A percentile compares a stretch with the other conserved stretches of the same genome.
Evolutionary conservation across 2,797 vertebrate genomes (phyloP).

Genomic region (Periparus ater): DNA sequence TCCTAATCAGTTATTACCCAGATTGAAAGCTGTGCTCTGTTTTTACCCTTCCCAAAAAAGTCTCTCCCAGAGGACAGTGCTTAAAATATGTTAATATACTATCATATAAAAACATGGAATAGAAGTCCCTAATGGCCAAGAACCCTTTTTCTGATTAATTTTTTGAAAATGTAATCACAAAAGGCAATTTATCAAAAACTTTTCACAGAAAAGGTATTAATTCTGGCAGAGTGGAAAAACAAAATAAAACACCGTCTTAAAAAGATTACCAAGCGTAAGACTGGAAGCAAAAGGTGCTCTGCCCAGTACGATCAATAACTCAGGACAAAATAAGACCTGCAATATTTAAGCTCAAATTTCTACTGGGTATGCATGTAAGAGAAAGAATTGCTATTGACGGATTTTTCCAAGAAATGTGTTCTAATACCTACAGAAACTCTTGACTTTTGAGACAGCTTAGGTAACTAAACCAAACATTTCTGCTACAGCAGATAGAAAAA

Average conservation of each 20-base stretch:
- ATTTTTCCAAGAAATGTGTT: neutral
- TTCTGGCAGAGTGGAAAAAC: neutral
- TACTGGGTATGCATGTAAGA: neutral
- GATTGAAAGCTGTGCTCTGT: neutral
- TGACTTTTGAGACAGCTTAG: neutral
- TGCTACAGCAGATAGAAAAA: neutral
- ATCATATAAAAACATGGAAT: neutral
- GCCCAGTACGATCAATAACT: neutral
- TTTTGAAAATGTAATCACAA: neutral
- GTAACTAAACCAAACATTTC: neutral
- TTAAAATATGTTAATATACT: neutral
- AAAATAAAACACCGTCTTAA: neutral
- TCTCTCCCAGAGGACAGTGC: neutral
- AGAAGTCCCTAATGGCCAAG: neutral
- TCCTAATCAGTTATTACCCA: neutral
- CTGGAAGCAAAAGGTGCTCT: neutral
- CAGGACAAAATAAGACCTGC: neutral
- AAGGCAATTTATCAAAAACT: neutral
- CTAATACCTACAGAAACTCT: neutral
- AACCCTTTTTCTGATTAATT: neutral
- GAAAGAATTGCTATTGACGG: neutral
- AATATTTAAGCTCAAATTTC: neutral
- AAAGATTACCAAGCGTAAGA: neutral
- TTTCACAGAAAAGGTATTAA: neutral
- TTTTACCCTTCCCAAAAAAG: neutral